These are phyloP conservation scores for Tiliacea aurago DNA, from an alignment of 2,888 invertebrate species.

Conservation along the genomic window DNA sequence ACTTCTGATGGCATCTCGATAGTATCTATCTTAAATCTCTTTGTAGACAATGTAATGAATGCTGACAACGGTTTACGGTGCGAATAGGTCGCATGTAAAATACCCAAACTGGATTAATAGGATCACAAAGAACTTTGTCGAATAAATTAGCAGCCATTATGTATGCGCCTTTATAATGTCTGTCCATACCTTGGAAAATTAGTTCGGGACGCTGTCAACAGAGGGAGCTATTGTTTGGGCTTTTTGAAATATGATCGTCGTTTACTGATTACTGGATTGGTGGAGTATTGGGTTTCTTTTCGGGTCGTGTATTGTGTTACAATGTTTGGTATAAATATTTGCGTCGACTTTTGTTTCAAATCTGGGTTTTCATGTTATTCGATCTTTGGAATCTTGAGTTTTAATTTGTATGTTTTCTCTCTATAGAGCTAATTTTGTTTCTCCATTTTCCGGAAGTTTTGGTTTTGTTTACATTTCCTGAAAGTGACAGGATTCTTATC, in stretches of 20 bases:
- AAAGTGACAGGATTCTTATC: not conserved
- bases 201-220: conserved; percentile 40
- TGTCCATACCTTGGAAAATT: conserved; percentile 58
- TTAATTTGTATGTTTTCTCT: conserved; percentile 11
- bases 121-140: conserved; percentile 57
- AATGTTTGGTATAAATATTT: conserved; percentile 37
- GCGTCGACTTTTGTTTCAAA: conserved; percentile 15
- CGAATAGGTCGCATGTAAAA: conserved; percentile 51
- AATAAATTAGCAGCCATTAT: conserved; percentile 57
- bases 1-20: too few relatives aligned
- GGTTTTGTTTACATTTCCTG: not conserved
- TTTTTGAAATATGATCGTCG: conserved; percentile 52
- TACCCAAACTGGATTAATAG: conserved; percentile 53
- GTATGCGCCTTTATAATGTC: conserved; percentile 52
- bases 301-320: conserved; percentile 22
- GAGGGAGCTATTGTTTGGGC: conserved; percentile 39
- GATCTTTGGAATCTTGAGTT: not conserved
- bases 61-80: not conserved
- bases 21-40: too few relatives aligned
- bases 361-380: conserved; percentile 4
- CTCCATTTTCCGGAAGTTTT: not conserved
- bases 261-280: conserved; percentile 27
- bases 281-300: conserved; percentile 27
- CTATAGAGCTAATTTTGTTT: not conserved
- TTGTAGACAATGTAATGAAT: conserved; percentile 3